phyloP scores from a whole-genome alignment of 1,140 invertebrate genomes.

The Melanaphis sacchari region DNA sequence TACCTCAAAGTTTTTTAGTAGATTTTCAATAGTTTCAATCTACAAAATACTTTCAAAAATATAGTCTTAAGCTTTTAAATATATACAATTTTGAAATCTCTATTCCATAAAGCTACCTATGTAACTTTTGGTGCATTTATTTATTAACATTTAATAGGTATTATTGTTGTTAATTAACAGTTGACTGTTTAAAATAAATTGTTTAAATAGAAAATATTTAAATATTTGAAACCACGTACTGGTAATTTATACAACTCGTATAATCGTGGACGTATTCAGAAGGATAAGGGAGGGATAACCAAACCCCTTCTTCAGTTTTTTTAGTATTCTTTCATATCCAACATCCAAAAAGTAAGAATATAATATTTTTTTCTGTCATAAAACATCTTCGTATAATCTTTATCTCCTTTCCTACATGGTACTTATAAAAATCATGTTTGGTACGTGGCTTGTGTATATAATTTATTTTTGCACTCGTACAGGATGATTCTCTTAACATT shows the following conservation, averaged over 20 bases:
- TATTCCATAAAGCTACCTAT: neutral
- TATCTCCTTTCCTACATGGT: neutral
- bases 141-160: neutral
- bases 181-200: neutral
- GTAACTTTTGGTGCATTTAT: neutral
- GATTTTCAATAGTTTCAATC: neutral
- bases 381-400: neutral
- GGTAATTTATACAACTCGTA: neutral
- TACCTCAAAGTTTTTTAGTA: no score
- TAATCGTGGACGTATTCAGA: neutral
- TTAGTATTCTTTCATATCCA: neutral
- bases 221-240: neutral
- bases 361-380: neutral
- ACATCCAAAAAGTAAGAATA: neutral
- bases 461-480: neutral
- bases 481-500: neutral
- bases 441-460: neutral
- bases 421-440: neutral
- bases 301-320: neutral
- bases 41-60: neutral
- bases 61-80: neutral
- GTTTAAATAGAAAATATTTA: neutral
- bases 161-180: neutral
- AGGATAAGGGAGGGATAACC: neutral
- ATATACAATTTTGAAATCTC: neutral